These are phyloP conservation scores for Lochmaea crataegi DNA, from an alignment of 2,888 invertebrate species.

Conservation along the genomic window DNA sequence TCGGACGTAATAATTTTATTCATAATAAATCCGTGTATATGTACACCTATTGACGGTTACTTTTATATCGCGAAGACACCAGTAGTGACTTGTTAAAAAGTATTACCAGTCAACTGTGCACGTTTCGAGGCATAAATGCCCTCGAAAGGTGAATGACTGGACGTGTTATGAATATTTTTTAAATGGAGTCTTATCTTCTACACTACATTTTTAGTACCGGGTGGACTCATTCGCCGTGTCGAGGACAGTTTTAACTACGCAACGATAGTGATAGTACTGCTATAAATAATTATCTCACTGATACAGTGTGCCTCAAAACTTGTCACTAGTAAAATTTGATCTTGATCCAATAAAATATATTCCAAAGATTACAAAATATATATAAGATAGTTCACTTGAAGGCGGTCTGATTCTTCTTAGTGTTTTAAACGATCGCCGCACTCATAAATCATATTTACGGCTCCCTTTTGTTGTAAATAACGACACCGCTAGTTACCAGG, in stretches of 20 bases:
- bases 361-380: too few species aligned
- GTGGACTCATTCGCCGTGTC: conserved; percentile 27
- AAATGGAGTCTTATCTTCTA: conserved; percentile 39
- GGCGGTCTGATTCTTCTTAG: too few species aligned
- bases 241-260: not conserved
- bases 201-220: conserved; percentile 43
- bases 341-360: too few species aligned
- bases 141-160: conserved; percentile 50
- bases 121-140: conserved; percentile 30
- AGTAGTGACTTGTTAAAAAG: conserved; percentile 15
- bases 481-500: too few species aligned
- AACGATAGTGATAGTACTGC: conserved; percentile 2
- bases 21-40: not conserved
- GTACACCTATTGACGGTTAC: not conserved
- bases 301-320: not conserved
- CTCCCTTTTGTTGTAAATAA: too few species aligned
- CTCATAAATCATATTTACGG: too few species aligned
- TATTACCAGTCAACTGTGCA: conserved; percentile 22
- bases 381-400: too few species aligned
- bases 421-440: too few species aligned
- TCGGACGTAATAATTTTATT: not conserved
- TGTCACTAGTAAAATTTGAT: too few species aligned
- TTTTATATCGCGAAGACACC: not conserved
- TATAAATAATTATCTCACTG: not conserved
- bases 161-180: conserved; percentile 50